Base-by-base conservation (phyloP, 2,888 invertebrate genomes). In the Papilio elwesi region DNA sequence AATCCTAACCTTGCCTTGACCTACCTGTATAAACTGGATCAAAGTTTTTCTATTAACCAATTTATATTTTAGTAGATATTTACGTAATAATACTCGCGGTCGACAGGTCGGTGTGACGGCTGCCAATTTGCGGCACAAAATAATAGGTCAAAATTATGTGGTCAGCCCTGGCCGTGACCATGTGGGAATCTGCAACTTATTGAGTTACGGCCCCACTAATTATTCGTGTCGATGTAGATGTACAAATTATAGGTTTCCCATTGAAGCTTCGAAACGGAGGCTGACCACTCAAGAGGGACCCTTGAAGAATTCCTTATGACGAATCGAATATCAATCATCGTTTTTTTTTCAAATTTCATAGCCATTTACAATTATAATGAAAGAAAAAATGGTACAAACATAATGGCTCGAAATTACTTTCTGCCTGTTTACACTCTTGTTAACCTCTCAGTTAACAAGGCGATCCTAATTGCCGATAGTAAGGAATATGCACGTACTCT, bases 121-220 rank as follows among this genome's bases (percentile, higher is more conserved):
- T 76, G 83, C 80, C 87, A 84, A 83, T 90, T 90, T 90, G 92
- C 83, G 91, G 91, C 91, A 36, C 87, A 85, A 82, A 86, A 85
- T 92, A 92, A 93, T 93, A 91, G 90, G 80, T 87, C 89, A 80
- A 92, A 92, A 92, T 93, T 88, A 93, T 83, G 88, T 85, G 87
- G 85, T 90, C 78, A 88, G 90, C 90, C 91, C 89, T 91, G 91
- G 87, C 83, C 83, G 80, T 83, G 86, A 82, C 87, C 86, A 90
- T 86, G 87, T 87, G 88, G 85, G 90, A 90, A 89, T 89, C 87
- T 85, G 87, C 89, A 85, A 88, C 83, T 83, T 90, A 87, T 88
- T 88, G 85, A 87, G 88, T 90, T 90, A 90, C 88, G 89, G 83
- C 81, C 87, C 87, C 88, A 81, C 87, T 91, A 89, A 92, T 92